Conservation (phyloP, 2,888 invertebrate species). For the Stratiomys singularior region DNA sequence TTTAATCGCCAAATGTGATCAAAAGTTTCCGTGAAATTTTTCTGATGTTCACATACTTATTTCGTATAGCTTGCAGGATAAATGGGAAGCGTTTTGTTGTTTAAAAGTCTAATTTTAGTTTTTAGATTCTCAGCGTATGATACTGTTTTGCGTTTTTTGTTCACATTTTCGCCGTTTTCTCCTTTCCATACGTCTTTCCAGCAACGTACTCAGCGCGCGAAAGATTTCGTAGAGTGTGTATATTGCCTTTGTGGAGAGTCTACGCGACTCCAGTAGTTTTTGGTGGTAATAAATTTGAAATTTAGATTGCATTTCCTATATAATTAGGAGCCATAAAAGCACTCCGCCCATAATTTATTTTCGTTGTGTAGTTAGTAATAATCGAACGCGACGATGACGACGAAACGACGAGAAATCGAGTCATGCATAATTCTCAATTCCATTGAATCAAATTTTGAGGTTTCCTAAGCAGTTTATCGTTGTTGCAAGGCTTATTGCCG, state of each 20-base stretch:
- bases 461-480: not conserved
- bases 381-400: constrained; percentile 27
- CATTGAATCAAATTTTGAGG: not conserved
- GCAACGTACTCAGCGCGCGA: not conserved
- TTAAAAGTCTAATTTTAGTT: constrained; percentile 4
- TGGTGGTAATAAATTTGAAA: constrained; percentile 50
- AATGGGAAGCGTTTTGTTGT: constrained; percentile 11
- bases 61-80: too few species aligned
- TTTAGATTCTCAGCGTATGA: not conserved
- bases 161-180: not conserved
- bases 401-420: not conserved
- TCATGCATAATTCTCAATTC: not conserved
- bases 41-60: not conserved
- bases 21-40: constrained; percentile 43
- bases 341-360: constrained; percentile 47
- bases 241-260: not conserved
- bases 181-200: not conserved
- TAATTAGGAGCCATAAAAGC: constrained; percentile 52
- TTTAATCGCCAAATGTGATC: constrained; percentile 45
- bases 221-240: not conserved
- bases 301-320: constrained; percentile 52
- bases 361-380: constrained; percentile 15
- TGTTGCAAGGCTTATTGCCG: not conserved
- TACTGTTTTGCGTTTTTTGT: not conserved
- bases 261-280: constrained; percentile 13